Evolutionary conservation across 2,797 vertebrate species (phyloP), one percentile per base, ranked within the genome.

Genomic region (Gadopsis bispinosus): DNA sequence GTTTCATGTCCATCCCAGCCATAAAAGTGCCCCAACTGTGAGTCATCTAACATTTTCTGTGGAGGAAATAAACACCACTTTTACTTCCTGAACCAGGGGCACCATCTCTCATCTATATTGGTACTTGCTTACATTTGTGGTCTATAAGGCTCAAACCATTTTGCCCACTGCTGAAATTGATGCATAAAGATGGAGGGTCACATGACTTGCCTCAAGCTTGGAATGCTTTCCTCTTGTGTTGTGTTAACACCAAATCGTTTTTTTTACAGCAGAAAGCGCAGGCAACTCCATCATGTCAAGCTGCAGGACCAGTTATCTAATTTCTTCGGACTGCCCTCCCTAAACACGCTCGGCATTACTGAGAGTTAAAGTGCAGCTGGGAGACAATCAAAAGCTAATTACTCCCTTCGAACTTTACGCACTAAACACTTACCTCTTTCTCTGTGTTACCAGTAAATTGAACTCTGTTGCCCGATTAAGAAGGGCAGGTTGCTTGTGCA

Each of bases 341-440:
- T 53, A 8, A 43, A 43, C 45, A 56, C 55, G 12, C 45, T 55
- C 29, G 17, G 22, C 33, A 41, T 70, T 26, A 68, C 56, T 54
- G 75, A 76, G 61, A 71, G 75, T 87, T 88, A 74, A 88, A 86
- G 81, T 82, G 63, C 73, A 74, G 73, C 81, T 83, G 66, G 68
- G 79, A 77, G 84, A 90, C 83, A 87, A 88, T 87, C 70, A 80
- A 63, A 87, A 85, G 66, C 73, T 90, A 70, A 90, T 91, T 88
- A 75, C 83, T 83, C 70, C 33, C 64, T 81, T 67, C 75, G 70
- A 87, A 78, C 73, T 68, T 78, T 59, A 59, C 73, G 73, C 68
- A 13, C 61, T 41, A 31, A 85, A 68, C 62, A 69, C 78, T 87
- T 65, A 37, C n/a, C 81, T 75, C 77, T 69, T 47, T 64, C 6